Evolutionary conservation across 2,888 invertebrate species (phyloP), one percentile per base, ranked within the genome.

Genomic region (Protophormia terraenovae): DNA sequence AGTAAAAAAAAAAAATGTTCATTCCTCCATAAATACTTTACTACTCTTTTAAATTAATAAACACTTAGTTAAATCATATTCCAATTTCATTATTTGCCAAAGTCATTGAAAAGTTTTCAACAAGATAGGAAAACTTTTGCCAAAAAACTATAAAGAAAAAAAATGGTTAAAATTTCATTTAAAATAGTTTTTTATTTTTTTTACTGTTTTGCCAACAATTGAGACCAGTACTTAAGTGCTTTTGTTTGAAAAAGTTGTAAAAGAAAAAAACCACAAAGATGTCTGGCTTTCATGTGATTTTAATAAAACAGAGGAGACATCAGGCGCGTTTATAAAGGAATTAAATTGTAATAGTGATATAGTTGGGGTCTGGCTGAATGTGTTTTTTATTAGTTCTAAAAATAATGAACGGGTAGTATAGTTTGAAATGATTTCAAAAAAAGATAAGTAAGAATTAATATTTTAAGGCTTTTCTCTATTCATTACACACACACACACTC

Each of bases 21-120:
- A n/a, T n/a, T n/a, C n/a, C n/a, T n/a, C n/a, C n/a, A n/a, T n/a
- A n/a, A n/a, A n/a, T n/a, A n/a, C n/a, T n/a, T n/a, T n/a, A n/a
- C n/a, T n/a, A n/a, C n/a, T n/a, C n/a, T n/a, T n/a, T n/a, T 69
- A 67, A 50, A 53, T 69, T 53, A 69, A 38, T 69, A 71, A 71
- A 27, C 71, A 55, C 38, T 27, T 71, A 16, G 1, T 27, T 16
- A 71, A 71, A 55, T 27, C 16, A 53, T 53, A 47, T 47, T 50
- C 32, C 32, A 62, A 32, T 14, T 35, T 72, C 5, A 29, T 22
- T 12, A 22, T 55, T 38, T 71, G 8, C 32, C 32, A 73, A 38
- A 73, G 24, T 24, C 35, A 62, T 75, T 27, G 24, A 75, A 62
- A 73, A 62, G 16, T 75, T 75, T 38, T 22, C 7, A 75, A 53